Evolutionary conservation across 2,888 invertebrate genomes (phyloP).

Genomic region (Microplitis manilae): DNA sequence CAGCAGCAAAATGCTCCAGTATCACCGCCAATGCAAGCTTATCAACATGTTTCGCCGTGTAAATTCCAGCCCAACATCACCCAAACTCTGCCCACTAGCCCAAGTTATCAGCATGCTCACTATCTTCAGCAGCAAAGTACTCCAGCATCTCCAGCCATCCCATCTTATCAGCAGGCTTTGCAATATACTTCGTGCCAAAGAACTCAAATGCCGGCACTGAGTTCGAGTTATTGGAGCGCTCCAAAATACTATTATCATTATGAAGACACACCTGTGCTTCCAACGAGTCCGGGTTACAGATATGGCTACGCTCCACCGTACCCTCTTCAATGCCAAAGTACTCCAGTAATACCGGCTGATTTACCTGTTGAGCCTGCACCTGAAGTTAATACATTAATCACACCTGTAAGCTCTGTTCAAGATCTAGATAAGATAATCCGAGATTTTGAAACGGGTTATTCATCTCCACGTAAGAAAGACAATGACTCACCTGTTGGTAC

Average conservation of each 20-base stretch:
- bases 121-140: no score
- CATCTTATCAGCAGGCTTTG: background rate
- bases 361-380: constrained; percentile 37
- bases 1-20: background rate
- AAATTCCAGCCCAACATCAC: no score
- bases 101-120: background rate
- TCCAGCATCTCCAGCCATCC: background rate
- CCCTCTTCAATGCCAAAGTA: background rate
- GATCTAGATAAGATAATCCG: constrained; percentile 55
- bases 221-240: background rate
- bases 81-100: background rate
- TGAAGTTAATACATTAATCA: background rate
- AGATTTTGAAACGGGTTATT: constrained; percentile 56
- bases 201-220: background rate
- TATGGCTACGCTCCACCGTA: background rate
- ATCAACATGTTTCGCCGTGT: background rate
- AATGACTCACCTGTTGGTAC: background rate
- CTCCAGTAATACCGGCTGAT: background rate
- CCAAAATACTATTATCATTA: background rate
- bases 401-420: background rate
- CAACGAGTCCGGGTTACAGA: constrained; percentile 3
- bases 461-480: constrained; percentile 51
- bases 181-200: background rate
- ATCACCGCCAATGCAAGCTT: background rate
- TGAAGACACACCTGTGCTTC: background rate